phyloP scores from a whole-genome alignment of 1,140 invertebrate genomes.

The Ectropis grisescens region DNA sequence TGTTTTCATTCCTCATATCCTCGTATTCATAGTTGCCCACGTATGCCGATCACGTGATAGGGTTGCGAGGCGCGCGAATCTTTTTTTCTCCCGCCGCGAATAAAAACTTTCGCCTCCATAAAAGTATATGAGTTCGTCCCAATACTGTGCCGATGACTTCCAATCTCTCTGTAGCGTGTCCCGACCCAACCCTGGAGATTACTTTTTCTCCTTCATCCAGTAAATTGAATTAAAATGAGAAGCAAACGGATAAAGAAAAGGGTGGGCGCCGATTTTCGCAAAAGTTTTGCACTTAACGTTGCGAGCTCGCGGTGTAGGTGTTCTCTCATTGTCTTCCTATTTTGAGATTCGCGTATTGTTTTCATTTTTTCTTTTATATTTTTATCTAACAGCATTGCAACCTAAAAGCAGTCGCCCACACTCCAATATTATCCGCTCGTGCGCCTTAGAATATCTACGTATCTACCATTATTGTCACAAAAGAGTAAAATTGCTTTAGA shows the following conservation, averaged over 20 bases:
- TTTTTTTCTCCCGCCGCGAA: conserved; percentile 50
- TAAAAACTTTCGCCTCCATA: conserved; percentile 52
- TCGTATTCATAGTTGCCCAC: conserved; percentile 23
- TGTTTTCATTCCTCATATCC: conserved; percentile 27
- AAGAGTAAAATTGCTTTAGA: too few relatives aligned
- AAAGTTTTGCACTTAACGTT: conserved; percentile 31
- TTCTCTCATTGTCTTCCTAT: too few relatives aligned
- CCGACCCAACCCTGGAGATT: conserved; percentile 58
- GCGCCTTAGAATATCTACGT: too few relatives aligned
- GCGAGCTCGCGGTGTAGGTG: conserved; percentile 7
- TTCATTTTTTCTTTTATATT: too few relatives aligned
- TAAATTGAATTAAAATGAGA: conserved; percentile 65
- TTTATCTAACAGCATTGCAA: too few relatives aligned
- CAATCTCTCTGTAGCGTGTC: conserved; percentile 55
- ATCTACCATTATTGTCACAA: too few relatives aligned
- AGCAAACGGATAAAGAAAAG: conserved; percentile 53
- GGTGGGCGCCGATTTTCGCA: conserved; percentile 38
- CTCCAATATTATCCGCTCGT: too few relatives aligned
- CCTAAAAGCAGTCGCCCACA: too few relatives aligned
- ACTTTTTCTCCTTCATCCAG: conserved; percentile 58
- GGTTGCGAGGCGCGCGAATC: conserved; percentile 37
- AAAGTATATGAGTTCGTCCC: conserved; percentile 65
- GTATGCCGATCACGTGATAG: conserved; percentile 22
- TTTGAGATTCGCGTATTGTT: too few relatives aligned
- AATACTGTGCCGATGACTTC: conserved; percentile 61